Percentiles rank a stretch among this genome's conserved stretches.
phyloP scores from a whole-genome alignment of 1,140 invertebrate species.

The Zaprionus ghesquierei region DNA sequence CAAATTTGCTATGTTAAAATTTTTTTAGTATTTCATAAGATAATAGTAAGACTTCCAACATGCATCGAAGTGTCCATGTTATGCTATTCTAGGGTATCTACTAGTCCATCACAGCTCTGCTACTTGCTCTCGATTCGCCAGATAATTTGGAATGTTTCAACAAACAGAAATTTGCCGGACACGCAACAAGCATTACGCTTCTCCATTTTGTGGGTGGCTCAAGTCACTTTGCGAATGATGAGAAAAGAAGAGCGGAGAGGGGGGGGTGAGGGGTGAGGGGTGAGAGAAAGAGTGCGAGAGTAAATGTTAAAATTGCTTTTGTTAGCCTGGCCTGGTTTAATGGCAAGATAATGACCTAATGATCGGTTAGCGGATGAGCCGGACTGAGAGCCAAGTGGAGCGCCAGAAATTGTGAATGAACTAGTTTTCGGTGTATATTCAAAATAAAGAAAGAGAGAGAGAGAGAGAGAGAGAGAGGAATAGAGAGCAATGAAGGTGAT shows the following conservation, averaged over 20 bases:
- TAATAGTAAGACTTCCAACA: no score
- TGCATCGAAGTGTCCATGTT: no score
- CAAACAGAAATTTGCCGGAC: neutral
- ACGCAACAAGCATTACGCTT: conserved; percentile 23
- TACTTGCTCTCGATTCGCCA: neutral
- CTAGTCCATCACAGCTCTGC: neutral
- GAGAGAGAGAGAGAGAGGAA: neutral
- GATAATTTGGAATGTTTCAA: conserved; percentile 5
- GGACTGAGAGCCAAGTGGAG: conserved; percentile 5
- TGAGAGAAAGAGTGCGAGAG: conserved; percentile 2
- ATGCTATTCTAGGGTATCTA: neutral
- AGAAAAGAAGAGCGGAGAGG: neutral
- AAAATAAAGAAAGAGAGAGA: neutral
- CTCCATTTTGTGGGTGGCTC: conserved; percentile 26
- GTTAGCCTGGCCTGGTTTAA: conserved; percentile 6
- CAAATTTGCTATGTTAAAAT: no score
- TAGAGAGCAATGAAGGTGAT: no score
- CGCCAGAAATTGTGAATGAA: conserved; percentile 37
- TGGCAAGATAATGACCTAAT: conserved; percentile 33
- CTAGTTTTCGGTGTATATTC: conserved; percentile 34
- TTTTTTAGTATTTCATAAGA: no score
- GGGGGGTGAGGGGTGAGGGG: neutral
- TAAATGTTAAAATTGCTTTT: conserved; percentile 15
- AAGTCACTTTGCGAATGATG: neutral
- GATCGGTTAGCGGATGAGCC: conserved; percentile 5